These are phyloP conservation scores for Ahaetulla prasina DNA, from an alignment of 2,113 vertebrate species.

Conservation along the genomic window DNA sequence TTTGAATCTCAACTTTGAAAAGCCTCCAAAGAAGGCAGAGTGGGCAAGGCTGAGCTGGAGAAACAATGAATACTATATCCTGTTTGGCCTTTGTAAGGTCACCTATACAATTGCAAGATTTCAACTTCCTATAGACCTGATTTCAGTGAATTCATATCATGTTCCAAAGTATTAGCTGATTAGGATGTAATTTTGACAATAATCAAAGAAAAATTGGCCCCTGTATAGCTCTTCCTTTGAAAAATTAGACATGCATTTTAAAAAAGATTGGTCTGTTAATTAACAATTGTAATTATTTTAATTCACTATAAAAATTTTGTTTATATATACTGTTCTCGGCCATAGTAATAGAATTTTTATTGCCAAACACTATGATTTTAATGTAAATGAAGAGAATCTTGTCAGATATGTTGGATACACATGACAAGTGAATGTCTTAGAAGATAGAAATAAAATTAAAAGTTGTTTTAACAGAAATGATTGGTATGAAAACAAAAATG, in stretches of 20 bases:
- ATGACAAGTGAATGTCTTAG: neutral
- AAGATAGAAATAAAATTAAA: neutral
- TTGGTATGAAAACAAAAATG: neutral
- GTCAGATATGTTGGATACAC: neutral
- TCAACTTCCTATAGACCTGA: neutral
- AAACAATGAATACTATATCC: neutral
- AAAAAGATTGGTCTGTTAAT: neutral
- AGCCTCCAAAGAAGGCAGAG: neutral
- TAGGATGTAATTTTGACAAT: neutral
- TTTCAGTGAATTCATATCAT: neutral
- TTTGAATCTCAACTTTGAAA: neutral
- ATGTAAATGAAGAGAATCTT: neutral
- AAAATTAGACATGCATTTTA: neutral
- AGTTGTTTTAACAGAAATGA: neutral
- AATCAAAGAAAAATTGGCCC: neutral
- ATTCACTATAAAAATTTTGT: neutral
- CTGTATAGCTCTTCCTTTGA: neutral
- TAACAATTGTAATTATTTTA: neutral
- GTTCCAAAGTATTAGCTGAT: neutral
- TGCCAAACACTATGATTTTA: neutral
- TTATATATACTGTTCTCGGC: neutral
- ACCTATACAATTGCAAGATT: neutral
- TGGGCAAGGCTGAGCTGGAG: neutral
- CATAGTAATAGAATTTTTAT: neutral
- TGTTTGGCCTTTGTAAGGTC: neutral